Percentiles rank a stretch among this genome's conserved stretches.
Evolutionary conservation across 2,888 invertebrate genomes (phyloP).

Genomic region (Crocallis elinguaria): DNA sequence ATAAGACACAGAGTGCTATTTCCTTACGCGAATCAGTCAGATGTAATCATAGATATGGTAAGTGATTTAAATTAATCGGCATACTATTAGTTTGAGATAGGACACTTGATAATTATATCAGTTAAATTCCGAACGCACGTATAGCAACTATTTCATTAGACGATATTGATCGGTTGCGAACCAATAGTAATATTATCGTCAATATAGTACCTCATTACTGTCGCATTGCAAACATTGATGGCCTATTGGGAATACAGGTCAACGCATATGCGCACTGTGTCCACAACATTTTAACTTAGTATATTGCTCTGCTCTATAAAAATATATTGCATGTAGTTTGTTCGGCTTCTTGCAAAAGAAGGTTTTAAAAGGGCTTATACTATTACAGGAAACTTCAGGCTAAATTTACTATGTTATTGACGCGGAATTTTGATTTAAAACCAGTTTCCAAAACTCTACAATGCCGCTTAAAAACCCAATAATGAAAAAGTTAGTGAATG

Average conservation of each 20-base stretch:
- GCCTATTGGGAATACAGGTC: conserved; percentile 78
- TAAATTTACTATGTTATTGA: too few species aligned
- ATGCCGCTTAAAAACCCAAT: too few species aligned
- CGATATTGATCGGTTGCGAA: conserved; percentile 68
- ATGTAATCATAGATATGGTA: conserved; percentile 4
- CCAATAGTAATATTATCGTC: conserved; percentile 49
- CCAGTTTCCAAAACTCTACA: too few species aligned
- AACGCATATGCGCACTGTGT: conserved; percentile 66
- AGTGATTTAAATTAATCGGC: conserved; percentile 10
- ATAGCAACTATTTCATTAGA: conserved; percentile 52
- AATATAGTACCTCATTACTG: conserved; percentile 70
- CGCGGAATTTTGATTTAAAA: too few species aligned
- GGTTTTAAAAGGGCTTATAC: too few species aligned
- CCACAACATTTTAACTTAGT: conserved; percentile 35
- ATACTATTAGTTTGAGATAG: conserved; percentile 5
- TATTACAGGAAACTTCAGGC: too few species aligned
- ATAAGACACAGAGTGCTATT: not conserved
- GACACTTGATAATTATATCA: conserved; percentile 3
- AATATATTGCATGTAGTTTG: too few species aligned
- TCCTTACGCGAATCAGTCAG: not conserved
- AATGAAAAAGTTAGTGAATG: not conserved
- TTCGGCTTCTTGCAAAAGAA: too few species aligned
- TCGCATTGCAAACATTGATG: conserved; percentile 71
- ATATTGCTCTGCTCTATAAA: too few species aligned
- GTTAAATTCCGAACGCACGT: conserved; percentile 10